Evolutionary conservation across 2,797 vertebrate species (phyloP).

Genomic region (Toxotes lorentzi): DNA sequence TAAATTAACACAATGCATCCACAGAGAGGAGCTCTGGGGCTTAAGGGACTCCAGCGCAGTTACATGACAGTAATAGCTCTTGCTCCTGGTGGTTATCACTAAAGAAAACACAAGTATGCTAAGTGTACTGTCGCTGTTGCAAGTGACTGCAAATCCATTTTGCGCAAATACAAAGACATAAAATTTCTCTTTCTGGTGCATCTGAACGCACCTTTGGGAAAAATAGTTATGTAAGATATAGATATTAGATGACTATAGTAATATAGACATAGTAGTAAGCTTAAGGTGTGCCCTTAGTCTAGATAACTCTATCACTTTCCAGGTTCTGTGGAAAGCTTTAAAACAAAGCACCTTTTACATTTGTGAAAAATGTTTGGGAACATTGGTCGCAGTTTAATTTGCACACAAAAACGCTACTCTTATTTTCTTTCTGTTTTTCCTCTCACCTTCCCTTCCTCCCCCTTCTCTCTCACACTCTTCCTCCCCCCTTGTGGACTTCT

Average conservation of each 20-base stretch:
- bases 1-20: slow-evolving; percentile 18
- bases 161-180: slow-evolving; percentile 4
- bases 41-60: neutral
- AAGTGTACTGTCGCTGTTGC: neutral
- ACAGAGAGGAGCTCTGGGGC: neutral
- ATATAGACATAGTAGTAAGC: slow-evolving; percentile 31
- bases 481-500: slow-evolving; percentile 59
- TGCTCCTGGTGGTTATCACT: neutral
- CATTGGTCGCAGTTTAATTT: neutral
- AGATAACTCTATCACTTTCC: slow-evolving; percentile 1
- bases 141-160: neutral
- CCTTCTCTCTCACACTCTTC: slow-evolving; percentile 17
- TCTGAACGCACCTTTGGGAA: slow-evolving; percentile 66
- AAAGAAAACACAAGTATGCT: neutral
- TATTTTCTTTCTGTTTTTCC: slow-evolving; percentile 33
- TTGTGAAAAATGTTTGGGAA: slow-evolving; percentile 4
- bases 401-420: slow-evolving; percentile 1
- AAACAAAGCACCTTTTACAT: slow-evolving; percentile 7
- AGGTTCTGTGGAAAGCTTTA: neutral
- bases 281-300: slow-evolving; percentile 30
- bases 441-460: slow-evolving; percentile 46
- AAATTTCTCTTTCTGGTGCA: slow-evolving; percentile 68
- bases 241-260: slow-evolving; percentile 1
- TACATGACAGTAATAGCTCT: neutral
- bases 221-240: slow-evolving; percentile 26